phyloP scores from a whole-genome alignment of 2,797 vertebrate genomes.

The Tragelaphus eurycerus region DNA sequence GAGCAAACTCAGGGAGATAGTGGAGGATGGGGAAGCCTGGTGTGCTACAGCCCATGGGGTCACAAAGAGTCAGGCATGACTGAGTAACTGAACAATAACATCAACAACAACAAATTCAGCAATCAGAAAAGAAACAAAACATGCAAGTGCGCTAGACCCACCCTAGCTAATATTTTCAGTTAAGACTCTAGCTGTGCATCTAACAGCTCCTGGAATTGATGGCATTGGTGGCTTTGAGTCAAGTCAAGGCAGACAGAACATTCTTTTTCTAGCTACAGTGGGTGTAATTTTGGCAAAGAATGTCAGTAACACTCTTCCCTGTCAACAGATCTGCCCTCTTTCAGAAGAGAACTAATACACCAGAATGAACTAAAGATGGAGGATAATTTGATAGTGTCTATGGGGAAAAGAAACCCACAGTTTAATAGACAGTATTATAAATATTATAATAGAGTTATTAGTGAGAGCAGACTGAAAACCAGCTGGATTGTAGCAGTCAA shows the following conservation, averaged over 20 bases:
- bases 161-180: neutral
- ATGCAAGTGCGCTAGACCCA: neutral
- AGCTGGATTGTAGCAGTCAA: slow-evolving; percentile 40
- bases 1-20: neutral
- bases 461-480: slow-evolving; percentile 50
- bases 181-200: neutral
- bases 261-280: neutral
- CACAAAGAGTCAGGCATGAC: neutral
- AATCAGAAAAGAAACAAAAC: neutral
- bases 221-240: neutral
- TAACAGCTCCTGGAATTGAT: neutral
- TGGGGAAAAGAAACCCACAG: neutral
- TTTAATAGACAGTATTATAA: slow-evolving; percentile 51
- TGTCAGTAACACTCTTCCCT: neutral
- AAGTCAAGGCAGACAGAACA: neutral
- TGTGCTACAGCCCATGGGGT: neutral
- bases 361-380: slow-evolving; percentile 11
- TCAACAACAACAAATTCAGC: neutral
- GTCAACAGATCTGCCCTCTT: neutral
- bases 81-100: neutral
- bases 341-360: neutral
- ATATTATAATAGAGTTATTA: slow-evolving; percentile 70
- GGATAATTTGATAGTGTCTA: slow-evolving; percentile 29
- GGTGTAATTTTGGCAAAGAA: neutral
- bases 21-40: neutral